Base-by-base conservation (phyloP, 2,888 invertebrate species). In the Agonopterix heracliana region DNA sequence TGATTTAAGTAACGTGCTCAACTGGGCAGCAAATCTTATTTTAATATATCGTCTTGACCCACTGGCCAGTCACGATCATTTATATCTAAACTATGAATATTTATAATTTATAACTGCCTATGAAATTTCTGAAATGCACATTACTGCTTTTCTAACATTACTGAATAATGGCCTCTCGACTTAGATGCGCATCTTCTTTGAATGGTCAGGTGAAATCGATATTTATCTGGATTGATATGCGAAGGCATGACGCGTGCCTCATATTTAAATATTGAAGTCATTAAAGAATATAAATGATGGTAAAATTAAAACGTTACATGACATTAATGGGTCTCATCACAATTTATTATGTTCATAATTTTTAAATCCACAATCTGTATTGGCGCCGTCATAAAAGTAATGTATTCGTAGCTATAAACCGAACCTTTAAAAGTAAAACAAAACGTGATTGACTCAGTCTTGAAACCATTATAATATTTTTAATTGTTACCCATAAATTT, bases 41-140 rank as follows among this genome's bases (percentile, higher is more conserved):
- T 74, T 76, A 78, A 78, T 76, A 75, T 72, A 70, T 64, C 67
- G 66, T 66, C 68, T 75, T 80, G 82, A 82, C 84, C 82, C 64
- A 82, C 73, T 80, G 69, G 53, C 70, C 61, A 75, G 80, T 83
- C 82, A 83, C 81, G 82, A 79, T 54, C 54, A 38, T 38, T 38
- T 38, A 9, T 9, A n/a, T 1, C 38, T 9, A n/a, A 54, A 47
- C 26, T 44, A 50, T 47, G 38, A 51, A 51, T 47, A 51, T 51
- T 13, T 48, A 51, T 47, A 38, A n/a, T n/a, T n/a, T n/a, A n/a
- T n/a, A n/a, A n/a, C n/a, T n/a, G n/a, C n/a, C n/a, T n/a, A 38
- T 38, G 38, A 11, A 26, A 42, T 38, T 38, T 38, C 38, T 38
- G 26, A 26, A 26, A 26, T 26, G 26, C 5, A 26, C 26, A 26